Conservation (phyloP, 2,888 invertebrate genomes). For the Eristalinus aeneus region DNA sequence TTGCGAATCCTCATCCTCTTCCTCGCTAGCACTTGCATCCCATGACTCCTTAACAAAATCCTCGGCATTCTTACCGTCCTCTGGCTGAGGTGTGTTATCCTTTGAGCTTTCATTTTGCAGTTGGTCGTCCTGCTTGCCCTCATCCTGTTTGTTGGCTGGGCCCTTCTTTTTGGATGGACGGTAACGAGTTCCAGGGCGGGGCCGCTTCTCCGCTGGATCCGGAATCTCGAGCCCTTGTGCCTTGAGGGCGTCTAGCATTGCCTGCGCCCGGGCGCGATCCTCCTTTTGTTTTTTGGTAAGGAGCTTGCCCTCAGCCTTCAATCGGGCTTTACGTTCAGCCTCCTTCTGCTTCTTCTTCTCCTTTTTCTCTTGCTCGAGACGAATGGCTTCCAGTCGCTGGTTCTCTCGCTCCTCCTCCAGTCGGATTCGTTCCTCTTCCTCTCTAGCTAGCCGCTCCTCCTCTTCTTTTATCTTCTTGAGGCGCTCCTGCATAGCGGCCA, state of each 20-base stretch:
- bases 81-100: conserved; percentile 71
- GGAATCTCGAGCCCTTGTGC: conserved; percentile 93
- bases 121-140: conserved; percentile 74
- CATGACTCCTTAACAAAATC: conserved; percentile 89
- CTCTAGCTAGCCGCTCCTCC: conserved; percentile 87
- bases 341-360: conserved; percentile 95
- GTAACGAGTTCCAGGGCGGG: conserved; percentile 88
- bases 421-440: conserved; percentile 90
- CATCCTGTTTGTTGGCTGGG: conserved; percentile 79
- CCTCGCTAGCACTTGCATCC: conserved; percentile 87
- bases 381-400: conserved; percentile 87
- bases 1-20: conserved; percentile 81
- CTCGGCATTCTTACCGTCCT: conserved; percentile 77
- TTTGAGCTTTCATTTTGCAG: conserved; percentile 71
- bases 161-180: conserved; percentile 86
- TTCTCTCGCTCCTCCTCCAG: conserved; percentile 88
- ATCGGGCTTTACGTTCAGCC: conserved; percentile 94
- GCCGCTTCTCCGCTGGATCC: conserved; percentile 84
- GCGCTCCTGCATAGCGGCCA: conserved; percentile 95
- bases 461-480: conserved; percentile 94
- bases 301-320: conserved; percentile 98
- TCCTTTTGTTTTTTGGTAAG: conserved; percentile 96
- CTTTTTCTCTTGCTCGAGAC: conserved; percentile 92
- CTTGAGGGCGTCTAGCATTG: conserved; percentile 92
- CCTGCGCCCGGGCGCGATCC: conserved; percentile 93